Evolutionary conservation across 2,888 invertebrate genomes (phyloP), one percentile per base, ranked within the genome.

Genomic region (Amphipoea lucens): DNA sequence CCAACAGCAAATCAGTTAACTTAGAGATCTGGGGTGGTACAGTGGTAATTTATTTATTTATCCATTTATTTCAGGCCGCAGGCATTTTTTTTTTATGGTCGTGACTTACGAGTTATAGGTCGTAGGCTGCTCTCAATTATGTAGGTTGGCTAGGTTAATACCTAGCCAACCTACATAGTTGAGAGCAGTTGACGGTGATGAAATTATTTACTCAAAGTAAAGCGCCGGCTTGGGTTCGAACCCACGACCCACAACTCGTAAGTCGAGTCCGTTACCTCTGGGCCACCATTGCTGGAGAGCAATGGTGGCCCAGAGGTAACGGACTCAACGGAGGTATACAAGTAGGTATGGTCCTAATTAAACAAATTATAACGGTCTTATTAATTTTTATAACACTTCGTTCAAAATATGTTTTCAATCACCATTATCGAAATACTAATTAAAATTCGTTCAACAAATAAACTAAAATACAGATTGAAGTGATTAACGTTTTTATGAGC

Each of bases 401-500:
- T 65, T 29, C 4, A 57, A 79, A 79, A 72, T 14, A 42, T 84
- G 74, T 72, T 57, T 42, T 23, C 11, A 9, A 79, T 87, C 60
- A 79, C 40, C 29, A 66, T 40, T 2, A 68, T 66, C 40, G 5
- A 42, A 66, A 51, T 65, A 62, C n/a, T 67, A 85, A 85, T 88
- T 80, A 85, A 88, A 85, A 77, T 67, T 77, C 54, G 54, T 80
- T 87, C 63, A 78, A 78, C 63, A 36, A 83, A 72, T 86, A 70
- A 85, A 86, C 40, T 57, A n/a, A 51, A 67, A 71, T 29, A 73
- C 89, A 90, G 78, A 81, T 78, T 88, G 76, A 73, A 82, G 54
- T 82, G 82, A 87, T 87, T 84, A 86, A 62, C 51, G 51, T 86
- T 86, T 83, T 82, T 90, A 84, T 83, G 72, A 63, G 40, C 9